Conservation (phyloP, 2,888 invertebrate genomes). For the Griposia aprilina region DNA sequence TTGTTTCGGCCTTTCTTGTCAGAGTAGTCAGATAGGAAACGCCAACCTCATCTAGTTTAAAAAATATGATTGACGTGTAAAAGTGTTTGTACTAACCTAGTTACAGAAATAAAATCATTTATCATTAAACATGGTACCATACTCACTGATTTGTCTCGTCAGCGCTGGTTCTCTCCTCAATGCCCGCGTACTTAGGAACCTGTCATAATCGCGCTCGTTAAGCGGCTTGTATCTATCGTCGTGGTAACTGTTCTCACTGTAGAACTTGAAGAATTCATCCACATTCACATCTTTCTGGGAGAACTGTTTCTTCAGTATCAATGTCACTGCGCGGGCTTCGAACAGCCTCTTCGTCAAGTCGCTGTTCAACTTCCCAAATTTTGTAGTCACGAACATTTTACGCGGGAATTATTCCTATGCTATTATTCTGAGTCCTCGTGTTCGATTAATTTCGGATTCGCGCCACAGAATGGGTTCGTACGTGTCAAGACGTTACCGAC, state of each 20-base stretch:
- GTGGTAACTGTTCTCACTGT: conserved; percentile 73
- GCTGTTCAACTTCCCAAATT: conserved; percentile 66
- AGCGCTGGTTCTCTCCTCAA: conserved; percentile 81
- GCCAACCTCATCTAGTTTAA: too few relatives aligned
- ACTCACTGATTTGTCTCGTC: conserved; percentile 86
- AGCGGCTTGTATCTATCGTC: conserved; percentile 76
- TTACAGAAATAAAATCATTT: too few relatives aligned
- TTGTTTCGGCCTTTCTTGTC: too few relatives aligned
- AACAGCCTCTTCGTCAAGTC: conserved; percentile 69
- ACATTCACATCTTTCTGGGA: conserved; percentile 69
- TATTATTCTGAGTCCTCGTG: neutral
- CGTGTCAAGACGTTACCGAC: conserved; percentile 7
- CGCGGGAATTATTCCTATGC: neutral
- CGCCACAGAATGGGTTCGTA: conserved; percentile 12
- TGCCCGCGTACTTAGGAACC: conserved; percentile 81
- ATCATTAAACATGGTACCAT: neutral
- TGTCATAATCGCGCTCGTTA: conserved; percentile 79
- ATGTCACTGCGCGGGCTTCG: conserved; percentile 69
- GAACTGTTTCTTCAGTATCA: conserved; percentile 64
- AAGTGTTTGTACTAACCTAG: neutral
- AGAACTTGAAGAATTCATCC: conserved; percentile 82
- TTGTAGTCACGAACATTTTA: conserved; percentile 69
- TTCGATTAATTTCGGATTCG: neutral
- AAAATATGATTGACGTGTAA: neutral
- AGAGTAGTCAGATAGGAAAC: too few relatives aligned